Conservation (phyloP, 2,888 invertebrate genomes). For the Bimastos eiseni region DNA sequence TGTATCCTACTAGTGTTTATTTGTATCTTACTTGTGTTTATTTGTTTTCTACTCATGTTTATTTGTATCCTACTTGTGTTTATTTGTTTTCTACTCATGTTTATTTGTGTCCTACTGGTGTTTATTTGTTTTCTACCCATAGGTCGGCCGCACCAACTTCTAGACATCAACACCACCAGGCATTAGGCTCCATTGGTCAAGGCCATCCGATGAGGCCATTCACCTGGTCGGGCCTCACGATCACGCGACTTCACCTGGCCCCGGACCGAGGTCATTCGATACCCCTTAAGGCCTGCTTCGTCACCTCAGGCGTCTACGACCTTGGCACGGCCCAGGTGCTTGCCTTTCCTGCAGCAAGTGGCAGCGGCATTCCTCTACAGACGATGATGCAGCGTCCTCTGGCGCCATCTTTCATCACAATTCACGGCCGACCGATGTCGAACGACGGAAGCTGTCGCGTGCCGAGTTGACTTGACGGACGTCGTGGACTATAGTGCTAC, state of each 20-base stretch:
- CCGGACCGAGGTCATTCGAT: conserved; percentile 49
- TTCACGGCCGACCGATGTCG: neutral
- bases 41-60: neutral
- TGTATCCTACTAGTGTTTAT: no score
- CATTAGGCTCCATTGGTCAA: neutral
- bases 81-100: neutral
- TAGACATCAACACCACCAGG: neutral
- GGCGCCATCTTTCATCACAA: conserved; percentile 13
- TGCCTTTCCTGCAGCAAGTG: conserved; percentile 27
- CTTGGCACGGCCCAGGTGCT: conserved; percentile 53
- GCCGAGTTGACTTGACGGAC: neutral
- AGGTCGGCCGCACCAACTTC: neutral
- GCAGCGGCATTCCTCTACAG: neutral
- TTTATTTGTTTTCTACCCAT: neutral
- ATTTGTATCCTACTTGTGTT: no score
- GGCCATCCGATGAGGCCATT: conserved; percentile 41
- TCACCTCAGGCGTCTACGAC: conserved; percentile 58
- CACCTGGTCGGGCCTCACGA: conserved; percentile 57
- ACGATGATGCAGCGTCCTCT: neutral
- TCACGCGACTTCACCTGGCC: conserved; percentile 50
- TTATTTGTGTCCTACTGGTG: neutral
- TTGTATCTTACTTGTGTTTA: no score
- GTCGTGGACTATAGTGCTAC: neutral
- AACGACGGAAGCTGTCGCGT: neutral
- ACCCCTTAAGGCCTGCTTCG: conserved; percentile 54